These are phyloP conservation scores for Drosophila bocqueti DNA, from an alignment of 1,140 invertebrate genomes.

Conservation along the genomic window DNA sequence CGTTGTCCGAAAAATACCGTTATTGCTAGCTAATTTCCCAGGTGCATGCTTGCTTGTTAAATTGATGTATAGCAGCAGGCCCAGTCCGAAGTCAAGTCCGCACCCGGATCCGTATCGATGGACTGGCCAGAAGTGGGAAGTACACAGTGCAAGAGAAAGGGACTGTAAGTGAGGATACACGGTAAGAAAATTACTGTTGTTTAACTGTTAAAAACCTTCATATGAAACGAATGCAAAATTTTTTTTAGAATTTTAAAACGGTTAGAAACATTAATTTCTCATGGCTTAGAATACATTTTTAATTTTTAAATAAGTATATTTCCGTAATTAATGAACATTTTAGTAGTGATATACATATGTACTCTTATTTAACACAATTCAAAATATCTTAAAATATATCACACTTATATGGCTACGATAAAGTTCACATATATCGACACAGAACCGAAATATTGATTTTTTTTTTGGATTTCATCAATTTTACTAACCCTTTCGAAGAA, in stretches of 20 bases:
- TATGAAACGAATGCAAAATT: neutral
- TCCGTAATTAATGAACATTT: no score
- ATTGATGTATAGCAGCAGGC: slow-evolving; percentile 70
- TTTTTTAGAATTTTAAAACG: neutral
- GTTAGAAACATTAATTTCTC: neutral
- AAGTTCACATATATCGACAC: no score
- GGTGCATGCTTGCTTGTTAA: slow-evolving; percentile 82
- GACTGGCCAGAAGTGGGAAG: slow-evolving; percentile 23
- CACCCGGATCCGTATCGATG: slow-evolving; percentile 2
- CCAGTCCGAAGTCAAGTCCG: slow-evolving; percentile 24
- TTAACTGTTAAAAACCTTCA: neutral
- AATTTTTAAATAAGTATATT: no score
- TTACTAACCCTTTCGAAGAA: neutral
- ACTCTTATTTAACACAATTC: no score
- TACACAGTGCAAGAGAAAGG: slow-evolving; percentile 24
- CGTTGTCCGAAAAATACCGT: slow-evolving; percentile 66
- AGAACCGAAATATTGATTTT: neutral
- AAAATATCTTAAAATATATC: no score
- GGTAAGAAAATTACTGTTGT: neutral
- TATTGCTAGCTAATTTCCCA: slow-evolving; percentile 79
- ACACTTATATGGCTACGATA: no score
- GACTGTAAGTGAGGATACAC: neutral
- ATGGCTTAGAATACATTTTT: neutral
- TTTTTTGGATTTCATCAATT: neutral
- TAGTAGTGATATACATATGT: no score